phyloP scores from a whole-genome alignment of 2,113 vertebrate species.

The Sterrhoptilus dennistouni region DNA sequence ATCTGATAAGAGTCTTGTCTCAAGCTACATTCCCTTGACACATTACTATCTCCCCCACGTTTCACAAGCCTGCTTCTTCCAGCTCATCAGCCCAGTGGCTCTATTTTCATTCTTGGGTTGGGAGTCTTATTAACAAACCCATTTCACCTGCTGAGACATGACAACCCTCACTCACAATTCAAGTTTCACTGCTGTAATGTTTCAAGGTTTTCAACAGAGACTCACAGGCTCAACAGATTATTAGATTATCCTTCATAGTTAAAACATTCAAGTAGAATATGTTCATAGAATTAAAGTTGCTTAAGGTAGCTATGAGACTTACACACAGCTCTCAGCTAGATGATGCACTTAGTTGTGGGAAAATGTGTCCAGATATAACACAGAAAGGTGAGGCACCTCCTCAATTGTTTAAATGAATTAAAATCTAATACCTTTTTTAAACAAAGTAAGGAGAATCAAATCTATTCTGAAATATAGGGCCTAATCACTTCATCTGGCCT shows the following conservation, averaged over 20 bases:
- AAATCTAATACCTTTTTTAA: neutral
- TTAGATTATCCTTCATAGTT: neutral
- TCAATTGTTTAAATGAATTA: neutral
- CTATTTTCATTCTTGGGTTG: neutral
- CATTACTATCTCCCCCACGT: neutral
- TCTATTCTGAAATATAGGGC: neutral
- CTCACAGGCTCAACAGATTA: neutral
- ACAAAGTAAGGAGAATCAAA: neutral
- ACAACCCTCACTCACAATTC: neutral
- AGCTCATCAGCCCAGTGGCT: neutral
- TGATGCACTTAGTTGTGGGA: neutral
- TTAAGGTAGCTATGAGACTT: neutral
- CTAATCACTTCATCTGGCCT: neutral
- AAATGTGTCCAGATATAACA: neutral
- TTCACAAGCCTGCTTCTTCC: neutral
- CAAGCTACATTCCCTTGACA: neutral
- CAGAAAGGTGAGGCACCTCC: neutral
- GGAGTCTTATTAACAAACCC: neutral
- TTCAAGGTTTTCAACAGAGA: neutral
- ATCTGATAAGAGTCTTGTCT: neutral
- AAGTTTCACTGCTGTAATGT: neutral
- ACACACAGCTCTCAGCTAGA: neutral
- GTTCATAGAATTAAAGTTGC: neutral
- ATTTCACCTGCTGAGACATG: neutral
- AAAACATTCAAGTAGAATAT: neutral